A percentile compares a stretch with the other conserved stretches of the same genome.
phyloP scores from a whole-genome alignment of 2,888 invertebrate genomes.

The Melanostoma mellinum region DNA sequence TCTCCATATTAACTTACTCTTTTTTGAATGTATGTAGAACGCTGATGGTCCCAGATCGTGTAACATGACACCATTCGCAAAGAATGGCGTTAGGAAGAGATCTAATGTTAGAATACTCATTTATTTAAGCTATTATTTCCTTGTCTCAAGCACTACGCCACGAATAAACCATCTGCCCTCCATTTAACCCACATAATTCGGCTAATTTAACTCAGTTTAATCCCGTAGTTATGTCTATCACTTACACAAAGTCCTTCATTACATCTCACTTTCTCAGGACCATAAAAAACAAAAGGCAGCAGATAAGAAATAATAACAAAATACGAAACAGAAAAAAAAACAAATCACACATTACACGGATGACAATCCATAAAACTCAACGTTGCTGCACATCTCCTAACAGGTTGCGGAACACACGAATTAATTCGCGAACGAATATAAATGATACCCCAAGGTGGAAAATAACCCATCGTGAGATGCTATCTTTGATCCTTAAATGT shows the following conservation, averaged over 20 bases:
- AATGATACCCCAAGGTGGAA: constrained; percentile 72
- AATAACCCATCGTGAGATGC: constrained; percentile 65
- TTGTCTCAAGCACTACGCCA: background rate
- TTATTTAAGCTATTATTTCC: background rate
- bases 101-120: too few species aligned
- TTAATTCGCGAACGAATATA: constrained; percentile 73
- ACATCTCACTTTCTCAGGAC: too few species aligned
- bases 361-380: constrained; percentile 48
- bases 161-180: constrained; percentile 13
- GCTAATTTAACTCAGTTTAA: constrained; percentile 32
- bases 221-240: constrained; percentile 14
- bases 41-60: too few species aligned
- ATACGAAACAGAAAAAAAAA: background rate
- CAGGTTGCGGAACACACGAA: constrained; percentile 70
- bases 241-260: background rate
- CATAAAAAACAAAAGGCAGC: background rate
- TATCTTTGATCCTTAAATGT: constrained; percentile 73
- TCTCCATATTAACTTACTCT: too few species aligned
- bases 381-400: constrained; percentile 52
- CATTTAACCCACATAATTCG: constrained; percentile 21
- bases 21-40: too few species aligned
- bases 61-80: too few species aligned
- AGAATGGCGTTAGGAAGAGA: too few species aligned
- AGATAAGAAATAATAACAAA: background rate
- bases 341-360: constrained; percentile 25